Conservation (phyloP, 1,140 invertebrate genomes). For the Pseudomyrmex dendroicus region DNA sequence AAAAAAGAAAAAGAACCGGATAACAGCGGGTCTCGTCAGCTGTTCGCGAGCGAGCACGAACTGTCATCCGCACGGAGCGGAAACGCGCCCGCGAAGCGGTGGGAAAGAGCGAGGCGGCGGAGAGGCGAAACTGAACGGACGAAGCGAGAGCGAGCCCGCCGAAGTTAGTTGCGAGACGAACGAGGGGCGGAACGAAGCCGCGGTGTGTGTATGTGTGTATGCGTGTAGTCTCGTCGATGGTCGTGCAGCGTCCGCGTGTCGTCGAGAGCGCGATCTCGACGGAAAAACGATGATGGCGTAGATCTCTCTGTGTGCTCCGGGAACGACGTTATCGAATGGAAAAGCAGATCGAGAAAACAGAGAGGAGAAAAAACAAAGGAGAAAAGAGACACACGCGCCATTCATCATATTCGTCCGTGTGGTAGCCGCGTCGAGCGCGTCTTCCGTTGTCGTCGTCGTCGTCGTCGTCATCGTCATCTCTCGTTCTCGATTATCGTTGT, state of each 20-base stretch:
- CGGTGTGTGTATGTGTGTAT: conserved; percentile 16
- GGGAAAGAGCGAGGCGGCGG: background rate
- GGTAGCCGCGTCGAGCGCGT: conserved; percentile 23
- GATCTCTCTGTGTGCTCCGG: conserved; percentile 35
- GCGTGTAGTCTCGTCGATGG: conserved; percentile 14
- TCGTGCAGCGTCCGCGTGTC: conserved; percentile 64
- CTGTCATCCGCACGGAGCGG: conserved; percentile 7
- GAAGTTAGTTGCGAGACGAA: conserved; percentile 19
- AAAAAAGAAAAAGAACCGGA: background rate
- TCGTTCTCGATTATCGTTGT: conserved; percentile 5
- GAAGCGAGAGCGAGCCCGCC: conserved; percentile 31
- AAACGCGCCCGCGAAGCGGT: background rate
- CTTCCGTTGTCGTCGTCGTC: background rate
- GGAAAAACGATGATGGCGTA: conserved; percentile 68
- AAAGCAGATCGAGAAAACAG: background rate
- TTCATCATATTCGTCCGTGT: conserved; percentile 31
- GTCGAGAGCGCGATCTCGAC: conserved; percentile 60
- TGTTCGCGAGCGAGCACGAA: conserved; percentile 42
- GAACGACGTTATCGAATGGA: conserved; percentile 15
- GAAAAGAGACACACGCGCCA: conserved; percentile 7
- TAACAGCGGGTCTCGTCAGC: conserved; percentile 49
- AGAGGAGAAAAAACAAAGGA: background rate
- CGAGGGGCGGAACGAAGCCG: conserved; percentile 63
- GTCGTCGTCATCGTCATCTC: background rate
- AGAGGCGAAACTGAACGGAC: background rate